Evolutionary conservation across 2,797 vertebrate species (phyloP).

Genomic region (Rhabdophis nuchalis): DNA sequence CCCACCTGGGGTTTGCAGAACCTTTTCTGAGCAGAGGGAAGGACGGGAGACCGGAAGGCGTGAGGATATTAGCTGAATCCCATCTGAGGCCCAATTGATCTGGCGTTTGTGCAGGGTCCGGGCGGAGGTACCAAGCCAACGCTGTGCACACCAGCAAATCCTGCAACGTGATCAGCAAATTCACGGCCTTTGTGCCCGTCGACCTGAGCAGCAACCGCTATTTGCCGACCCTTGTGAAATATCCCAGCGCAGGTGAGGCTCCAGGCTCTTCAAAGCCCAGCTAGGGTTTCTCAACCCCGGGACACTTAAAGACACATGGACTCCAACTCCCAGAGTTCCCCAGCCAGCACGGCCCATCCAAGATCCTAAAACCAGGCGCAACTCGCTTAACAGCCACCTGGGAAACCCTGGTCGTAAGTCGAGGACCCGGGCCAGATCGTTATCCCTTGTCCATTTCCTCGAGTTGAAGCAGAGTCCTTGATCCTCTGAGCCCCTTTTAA

Average conservation of each 20-base stretch:
- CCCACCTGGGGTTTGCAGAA: neutral
- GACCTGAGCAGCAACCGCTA: constrained; percentile 87
- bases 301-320: neutral
- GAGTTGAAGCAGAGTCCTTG: neutral
- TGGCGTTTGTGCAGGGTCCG: constrained; percentile 72
- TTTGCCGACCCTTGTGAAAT: constrained; percentile 80
- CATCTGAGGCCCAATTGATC: neutral
- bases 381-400: neutral
- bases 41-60: no score
- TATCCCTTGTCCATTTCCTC: neutral
- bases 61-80: neutral
- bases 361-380: neutral
- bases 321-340: neutral
- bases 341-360: neutral
- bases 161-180: constrained; percentile 92
- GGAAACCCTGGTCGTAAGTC: neutral
- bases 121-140: constrained; percentile 82
- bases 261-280: neutral
- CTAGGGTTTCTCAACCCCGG: neutral
- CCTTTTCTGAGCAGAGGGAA: no score
- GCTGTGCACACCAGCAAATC: constrained; percentile 91
- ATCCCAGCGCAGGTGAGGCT: constrained; percentile 72
- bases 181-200: constrained; percentile 84
- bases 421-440: neutral
- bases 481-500: neutral